phyloP scores from a whole-genome alignment of 2,797 vertebrate genomes.

The Intellagama lesueurii region DNA sequence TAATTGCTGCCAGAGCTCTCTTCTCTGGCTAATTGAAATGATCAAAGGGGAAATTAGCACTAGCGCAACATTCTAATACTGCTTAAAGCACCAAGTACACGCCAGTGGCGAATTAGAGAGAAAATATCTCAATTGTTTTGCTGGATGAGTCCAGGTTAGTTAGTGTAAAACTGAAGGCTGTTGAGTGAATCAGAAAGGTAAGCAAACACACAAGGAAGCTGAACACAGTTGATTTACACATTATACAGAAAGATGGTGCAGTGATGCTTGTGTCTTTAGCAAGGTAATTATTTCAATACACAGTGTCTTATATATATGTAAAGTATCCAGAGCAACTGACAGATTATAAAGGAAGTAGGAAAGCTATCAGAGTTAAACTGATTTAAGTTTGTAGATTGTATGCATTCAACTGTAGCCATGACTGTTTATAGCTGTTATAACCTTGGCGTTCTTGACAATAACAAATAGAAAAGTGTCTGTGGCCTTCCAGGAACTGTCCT shows the following conservation, averaged over 20 bases:
- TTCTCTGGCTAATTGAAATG: conserved; percentile 27
- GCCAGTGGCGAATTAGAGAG: conserved; percentile 4
- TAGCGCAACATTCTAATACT: neutral
- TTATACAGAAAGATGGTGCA: neutral
- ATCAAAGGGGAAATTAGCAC: conserved; percentile 41
- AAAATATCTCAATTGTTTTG: conserved; percentile 31
- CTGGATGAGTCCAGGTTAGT: neutral
- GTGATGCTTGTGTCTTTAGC: neutral
- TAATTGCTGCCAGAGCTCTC: conserved; percentile 40
- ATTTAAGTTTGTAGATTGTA: neutral
- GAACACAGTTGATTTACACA: conserved; percentile 3
- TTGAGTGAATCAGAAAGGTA: neutral
- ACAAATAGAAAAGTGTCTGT: neutral
- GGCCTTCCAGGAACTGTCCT: neutral
- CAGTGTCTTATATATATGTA: neutral
- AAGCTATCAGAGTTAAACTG: neutral
- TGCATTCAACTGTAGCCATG: neutral
- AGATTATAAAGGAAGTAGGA: neutral
- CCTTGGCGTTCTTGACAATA: neutral
- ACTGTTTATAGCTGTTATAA: neutral
- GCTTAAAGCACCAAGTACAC: conserved; percentile 26
- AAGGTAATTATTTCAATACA: neutral
- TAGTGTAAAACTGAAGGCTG: neutral
- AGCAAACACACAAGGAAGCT: conserved; percentile 5
- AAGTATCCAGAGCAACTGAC: neutral